phyloP scores from a whole-genome alignment of 2,888 invertebrate species.

The Pelosia muscerda region DNA sequence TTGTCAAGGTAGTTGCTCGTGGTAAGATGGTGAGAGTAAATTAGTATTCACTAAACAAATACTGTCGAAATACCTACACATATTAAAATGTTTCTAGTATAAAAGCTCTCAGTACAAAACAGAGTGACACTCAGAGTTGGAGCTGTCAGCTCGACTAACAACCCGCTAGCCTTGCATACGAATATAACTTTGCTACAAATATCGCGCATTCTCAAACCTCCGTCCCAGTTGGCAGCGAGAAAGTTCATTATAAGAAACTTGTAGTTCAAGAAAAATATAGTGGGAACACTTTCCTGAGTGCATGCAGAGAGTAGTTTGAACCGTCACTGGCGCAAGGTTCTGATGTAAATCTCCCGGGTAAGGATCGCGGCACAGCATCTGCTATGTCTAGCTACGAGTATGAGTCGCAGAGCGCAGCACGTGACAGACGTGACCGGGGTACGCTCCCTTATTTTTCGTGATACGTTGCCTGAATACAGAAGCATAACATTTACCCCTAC shows the following conservation, averaged over 20 bases:
- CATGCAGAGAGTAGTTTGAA: conserved; percentile 44
- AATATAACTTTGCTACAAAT: conserved; percentile 34
- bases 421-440: conserved; percentile 51
- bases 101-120: conserved; percentile 17
- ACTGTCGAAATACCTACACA: no score
- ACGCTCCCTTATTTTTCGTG: conserved; percentile 38
- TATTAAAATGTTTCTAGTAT: neutral
- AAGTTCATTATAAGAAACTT: conserved; percentile 62
- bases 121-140: conserved; percentile 25
- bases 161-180: conserved; percentile 33
- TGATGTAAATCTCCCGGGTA: conserved; percentile 56
- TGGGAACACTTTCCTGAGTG: conserved; percentile 42
- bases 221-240: conserved; percentile 32
- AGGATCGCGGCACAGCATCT: conserved; percentile 41
- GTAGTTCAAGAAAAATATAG: conserved; percentile 51
- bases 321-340: conserved; percentile 52
- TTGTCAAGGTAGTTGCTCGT: no score
- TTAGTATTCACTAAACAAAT: no score
- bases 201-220: conserved; percentile 23
- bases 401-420: conserved; percentile 37
- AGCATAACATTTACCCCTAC: conserved; percentile 37
- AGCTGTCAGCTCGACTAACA: conserved; percentile 36
- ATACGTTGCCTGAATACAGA: conserved; percentile 43
- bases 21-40: no score
- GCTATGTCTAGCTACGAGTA: conserved; percentile 15